Evolutionary conservation across 2,113 vertebrate genomes (phyloP).

Genomic region (Scolopax mira): DNA sequence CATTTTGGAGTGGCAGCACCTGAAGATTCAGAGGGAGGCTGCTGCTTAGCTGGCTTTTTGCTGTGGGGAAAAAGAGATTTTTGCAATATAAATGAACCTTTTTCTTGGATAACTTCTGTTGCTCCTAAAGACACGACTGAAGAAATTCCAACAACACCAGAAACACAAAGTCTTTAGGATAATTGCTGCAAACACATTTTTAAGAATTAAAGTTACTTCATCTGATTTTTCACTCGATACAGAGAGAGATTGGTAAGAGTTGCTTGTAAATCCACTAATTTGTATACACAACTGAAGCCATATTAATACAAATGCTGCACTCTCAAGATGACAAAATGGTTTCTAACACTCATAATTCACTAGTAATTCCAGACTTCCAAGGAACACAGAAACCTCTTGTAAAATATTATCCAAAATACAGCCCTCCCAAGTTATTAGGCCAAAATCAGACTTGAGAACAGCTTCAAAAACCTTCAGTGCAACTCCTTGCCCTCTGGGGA

Average conservation of each 20-base stretch:
- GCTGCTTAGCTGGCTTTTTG: not conserved
- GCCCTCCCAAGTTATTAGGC: not conserved
- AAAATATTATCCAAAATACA: not conserved
- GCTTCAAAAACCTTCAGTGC: not conserved
- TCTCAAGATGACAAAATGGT: not conserved
- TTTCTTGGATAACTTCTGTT: not conserved
- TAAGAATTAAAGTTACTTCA: not conserved
- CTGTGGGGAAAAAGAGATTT: not conserved
- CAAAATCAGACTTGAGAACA: not conserved
- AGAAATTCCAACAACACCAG: not conserved
- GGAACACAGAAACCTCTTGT: not conserved
- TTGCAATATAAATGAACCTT: not conserved
- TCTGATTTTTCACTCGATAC: not conserved
- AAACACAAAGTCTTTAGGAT: not conserved
- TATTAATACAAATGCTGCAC: not conserved
- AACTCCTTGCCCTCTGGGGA: not conserved
- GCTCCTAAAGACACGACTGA: not conserved
- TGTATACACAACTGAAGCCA: not conserved
- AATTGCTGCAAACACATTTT: not conserved
- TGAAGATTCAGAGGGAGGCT: not conserved
- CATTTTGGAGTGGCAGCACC: not conserved
- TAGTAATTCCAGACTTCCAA: not conserved
- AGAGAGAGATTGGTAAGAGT: not conserved
- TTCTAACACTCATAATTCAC: not conserved
- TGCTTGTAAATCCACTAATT: not conserved